These are phyloP conservation scores for Lycocerus yunnanus DNA, from an alignment of 2,888 invertebrate species.

Conservation along the genomic window DNA sequence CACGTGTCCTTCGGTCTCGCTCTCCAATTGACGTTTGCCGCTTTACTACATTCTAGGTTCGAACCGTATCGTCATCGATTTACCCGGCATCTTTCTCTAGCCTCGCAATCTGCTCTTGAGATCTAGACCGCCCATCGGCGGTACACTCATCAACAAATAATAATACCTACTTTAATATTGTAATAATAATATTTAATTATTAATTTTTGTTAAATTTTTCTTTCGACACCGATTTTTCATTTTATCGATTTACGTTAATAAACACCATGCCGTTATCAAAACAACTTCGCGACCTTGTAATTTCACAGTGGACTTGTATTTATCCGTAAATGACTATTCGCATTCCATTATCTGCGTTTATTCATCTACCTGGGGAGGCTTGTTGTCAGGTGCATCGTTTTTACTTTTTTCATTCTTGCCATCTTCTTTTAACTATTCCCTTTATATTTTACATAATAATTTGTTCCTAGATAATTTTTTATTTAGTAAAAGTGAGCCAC, in stretches of 20 bases:
- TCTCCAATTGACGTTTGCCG: constrained; percentile 21
- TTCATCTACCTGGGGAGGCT: neutral
- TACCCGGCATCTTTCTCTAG: constrained; percentile 33
- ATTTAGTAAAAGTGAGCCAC: neutral
- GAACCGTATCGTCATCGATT: constrained; percentile 33
- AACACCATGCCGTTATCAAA: neutral
- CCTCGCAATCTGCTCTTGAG: constrained; percentile 23
- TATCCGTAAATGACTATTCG: neutral
- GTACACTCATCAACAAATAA: constrained; percentile 17
- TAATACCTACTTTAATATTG: neutral
- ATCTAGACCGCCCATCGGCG: constrained; percentile 8
- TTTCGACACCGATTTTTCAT: neutral
- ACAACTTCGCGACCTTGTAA: neutral
- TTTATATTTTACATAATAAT: neutral
- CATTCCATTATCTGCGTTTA: neutral
- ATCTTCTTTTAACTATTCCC: neutral
- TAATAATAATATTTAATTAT: neutral
- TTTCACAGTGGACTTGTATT: neutral
- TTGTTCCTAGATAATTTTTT: no score
- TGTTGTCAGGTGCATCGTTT: neutral
- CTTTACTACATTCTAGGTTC: constrained; percentile 19
- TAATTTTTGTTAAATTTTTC: neutral
- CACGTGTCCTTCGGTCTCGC: constrained; percentile 19
- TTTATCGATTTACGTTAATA: neutral
- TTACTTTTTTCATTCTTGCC: neutral